Base-by-base conservation (phyloP, 2,797 vertebrate species). In the Acrossocheilus fasciatus region DNA sequence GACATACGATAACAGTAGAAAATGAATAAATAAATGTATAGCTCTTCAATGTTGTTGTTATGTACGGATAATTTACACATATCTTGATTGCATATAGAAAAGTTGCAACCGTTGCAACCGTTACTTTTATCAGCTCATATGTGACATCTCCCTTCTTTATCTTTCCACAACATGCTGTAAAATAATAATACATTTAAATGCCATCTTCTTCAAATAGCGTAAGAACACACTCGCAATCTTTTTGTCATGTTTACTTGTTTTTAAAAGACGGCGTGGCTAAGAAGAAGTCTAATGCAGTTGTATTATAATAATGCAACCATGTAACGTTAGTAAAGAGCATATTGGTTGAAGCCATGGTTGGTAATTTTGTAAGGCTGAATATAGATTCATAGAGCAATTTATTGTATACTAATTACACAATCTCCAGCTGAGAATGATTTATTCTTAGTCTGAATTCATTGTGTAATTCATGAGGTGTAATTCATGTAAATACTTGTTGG, bases 81-180 rank as follows among this genome's bases (percentile, higher is more conserved):
- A 62, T 11, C 4, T 17, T 30, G 23, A 30, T 10, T 43, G 4
- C 4, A 17, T 4, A 15, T 41, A 26, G 23, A 52, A 15, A 36
- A 12, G 14, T 59, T 52, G 11, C 20, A 47, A 26, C 76, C 26
- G 68, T 80, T 72, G 18, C 15, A 36, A 41, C 84, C 39, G 84
- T 85, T 72, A 62, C n/a, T 85, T 30, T 79, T 64, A 81, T 81
- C 77, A 64, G 54, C 26, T 73, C 41, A 78, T 36, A 36, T 54
- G 74, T 54, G 74, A 69, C 83, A 70, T 85, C 36, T 78, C 62
- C 17, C 74, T 76, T 52, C 43, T 26, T 66, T 77, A 77, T 66
- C 82, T 52, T 54, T 18, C 3, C 34, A 41, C 15, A 39, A 50
- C 57, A 74, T n/a, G 43, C 4, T 75, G 43, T 52, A 50, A 62